phyloP scores from a whole-genome alignment of 2,888 invertebrate species.

The Epirrita christyi region DNA sequence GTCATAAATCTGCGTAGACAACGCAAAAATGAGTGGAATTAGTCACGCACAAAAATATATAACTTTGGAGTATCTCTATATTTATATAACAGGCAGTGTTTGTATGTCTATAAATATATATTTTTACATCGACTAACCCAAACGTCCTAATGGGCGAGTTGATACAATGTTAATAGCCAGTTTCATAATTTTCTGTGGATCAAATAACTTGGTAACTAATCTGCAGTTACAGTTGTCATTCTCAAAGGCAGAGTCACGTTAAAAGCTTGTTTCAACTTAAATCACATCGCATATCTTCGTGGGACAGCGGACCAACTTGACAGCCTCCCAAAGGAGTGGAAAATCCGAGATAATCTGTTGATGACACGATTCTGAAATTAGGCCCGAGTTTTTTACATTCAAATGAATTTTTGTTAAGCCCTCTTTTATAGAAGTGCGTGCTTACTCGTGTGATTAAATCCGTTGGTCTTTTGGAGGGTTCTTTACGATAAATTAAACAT shows the following conservation, averaged over 20 bases:
- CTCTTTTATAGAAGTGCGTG: slow-evolving; percentile 28
- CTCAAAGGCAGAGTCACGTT: neutral
- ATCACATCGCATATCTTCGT: slow-evolving; percentile 13
- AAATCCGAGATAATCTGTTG: slow-evolving; percentile 74
- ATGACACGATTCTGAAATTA: slow-evolving; percentile 75
- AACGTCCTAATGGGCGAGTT: too few relatives aligned
- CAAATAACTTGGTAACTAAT: too few relatives aligned
- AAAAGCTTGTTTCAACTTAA: slow-evolving; percentile 6
- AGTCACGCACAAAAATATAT: neutral
- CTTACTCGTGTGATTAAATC: slow-evolving; percentile 28
- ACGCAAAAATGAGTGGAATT: slow-evolving; percentile 12
- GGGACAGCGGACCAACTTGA: slow-evolving; percentile 20
- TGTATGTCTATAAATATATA: too few relatives aligned
- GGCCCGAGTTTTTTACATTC: slow-evolving; percentile 62
- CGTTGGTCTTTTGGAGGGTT: neutral
- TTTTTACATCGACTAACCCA: too few relatives aligned
- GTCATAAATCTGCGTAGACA: slow-evolving; percentile 13
- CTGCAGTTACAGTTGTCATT: neutral
- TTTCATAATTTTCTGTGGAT: too few relatives aligned
- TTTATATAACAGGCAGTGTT: too few relatives aligned
- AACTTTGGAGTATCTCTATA: too few relatives aligned
- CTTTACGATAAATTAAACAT: slow-evolving; percentile 2
- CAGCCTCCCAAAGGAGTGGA: slow-evolving; percentile 59
- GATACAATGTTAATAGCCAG: too few relatives aligned
- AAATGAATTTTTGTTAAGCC: slow-evolving; percentile 54